Conservation (phyloP, 1,140 invertebrate species). For the Trachymyrmex septentrionalis region DNA sequence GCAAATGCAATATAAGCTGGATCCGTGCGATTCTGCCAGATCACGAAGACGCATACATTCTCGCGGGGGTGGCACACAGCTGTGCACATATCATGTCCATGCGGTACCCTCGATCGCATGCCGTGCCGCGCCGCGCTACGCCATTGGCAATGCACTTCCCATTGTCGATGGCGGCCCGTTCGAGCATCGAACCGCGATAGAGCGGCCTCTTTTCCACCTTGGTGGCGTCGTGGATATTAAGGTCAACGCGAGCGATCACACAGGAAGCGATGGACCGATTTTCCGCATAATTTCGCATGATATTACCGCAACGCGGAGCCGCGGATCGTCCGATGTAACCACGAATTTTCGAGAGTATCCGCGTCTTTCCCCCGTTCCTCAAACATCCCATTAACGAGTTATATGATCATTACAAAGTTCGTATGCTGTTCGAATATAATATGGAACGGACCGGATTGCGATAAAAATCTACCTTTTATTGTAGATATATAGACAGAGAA, state of each 20-base stretch:
- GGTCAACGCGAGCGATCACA: slow-evolving; percentile 62
- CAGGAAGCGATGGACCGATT: slow-evolving; percentile 17
- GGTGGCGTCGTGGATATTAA: slow-evolving; percentile 51
- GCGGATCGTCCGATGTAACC: not conserved
- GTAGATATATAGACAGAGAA: not conserved
- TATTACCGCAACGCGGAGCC: not conserved
- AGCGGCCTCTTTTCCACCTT: slow-evolving; percentile 52
- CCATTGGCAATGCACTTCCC: slow-evolving; percentile 48
- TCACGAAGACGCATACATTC: slow-evolving; percentile 33
- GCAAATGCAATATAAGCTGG: slow-evolving; percentile 16
- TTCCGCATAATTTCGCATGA: slow-evolving; percentile 47
- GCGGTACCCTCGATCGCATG: slow-evolving; percentile 31
- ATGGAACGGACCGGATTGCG: not conserved
- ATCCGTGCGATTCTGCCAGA: not conserved
- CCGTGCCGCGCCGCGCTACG: not conserved
- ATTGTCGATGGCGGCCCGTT: slow-evolving; percentile 50
- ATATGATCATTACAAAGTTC: not conserved
- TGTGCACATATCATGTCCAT: not conserved
- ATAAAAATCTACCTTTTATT: not conserved
- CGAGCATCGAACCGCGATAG: slow-evolving; percentile 64
- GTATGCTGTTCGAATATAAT: slow-evolving; percentile 16
- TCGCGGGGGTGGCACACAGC: slow-evolving; percentile 12
- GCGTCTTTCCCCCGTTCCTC: not conserved
- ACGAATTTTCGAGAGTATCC: slow-evolving; percentile 5
- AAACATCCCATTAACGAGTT: slow-evolving; percentile 8